Conservation (phyloP, 2,113 vertebrate genomes). For the Piliocolobus tephrosceles region DNA sequence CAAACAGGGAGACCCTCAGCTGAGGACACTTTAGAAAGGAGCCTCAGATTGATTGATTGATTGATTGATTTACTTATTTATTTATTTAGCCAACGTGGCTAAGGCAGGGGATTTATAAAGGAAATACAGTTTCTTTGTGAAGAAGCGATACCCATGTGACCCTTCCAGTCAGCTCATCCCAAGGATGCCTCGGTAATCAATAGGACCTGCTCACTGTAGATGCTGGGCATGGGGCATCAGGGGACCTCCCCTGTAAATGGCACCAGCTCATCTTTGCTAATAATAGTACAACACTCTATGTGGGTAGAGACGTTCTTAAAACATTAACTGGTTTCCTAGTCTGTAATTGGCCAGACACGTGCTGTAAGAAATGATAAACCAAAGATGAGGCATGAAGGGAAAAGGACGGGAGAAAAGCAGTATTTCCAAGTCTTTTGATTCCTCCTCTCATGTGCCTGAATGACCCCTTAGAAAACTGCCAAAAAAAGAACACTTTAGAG, state of each 20-base stretch:
- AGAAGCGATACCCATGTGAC: neutral
- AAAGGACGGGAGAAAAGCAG: neutral
- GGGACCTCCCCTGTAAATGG: neutral
- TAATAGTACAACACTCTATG: accelerated
- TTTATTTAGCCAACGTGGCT: neutral
- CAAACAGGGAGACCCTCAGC: neutral
- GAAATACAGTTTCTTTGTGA: neutral
- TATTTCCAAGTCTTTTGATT: neutral
- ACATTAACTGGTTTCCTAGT: neutral
- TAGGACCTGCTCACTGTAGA: neutral
- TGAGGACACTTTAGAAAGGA: neutral
- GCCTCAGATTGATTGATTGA: neutral
- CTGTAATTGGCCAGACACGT: neutral
- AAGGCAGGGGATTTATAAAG: neutral
- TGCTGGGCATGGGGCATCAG: accelerated
- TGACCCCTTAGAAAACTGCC: neutral
- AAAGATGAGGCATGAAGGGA: neutral
- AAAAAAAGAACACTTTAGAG: neutral
- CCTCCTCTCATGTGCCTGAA: neutral
- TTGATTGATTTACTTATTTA: no score
- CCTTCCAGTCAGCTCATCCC: neutral
- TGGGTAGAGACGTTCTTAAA: neutral
- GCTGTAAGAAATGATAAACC: neutral
- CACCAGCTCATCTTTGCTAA: neutral
- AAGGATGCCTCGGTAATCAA: neutral